Base-by-base conservation (phyloP, 2,113 vertebrate genomes). In the Psilopsiagon aurifrons region DNA sequence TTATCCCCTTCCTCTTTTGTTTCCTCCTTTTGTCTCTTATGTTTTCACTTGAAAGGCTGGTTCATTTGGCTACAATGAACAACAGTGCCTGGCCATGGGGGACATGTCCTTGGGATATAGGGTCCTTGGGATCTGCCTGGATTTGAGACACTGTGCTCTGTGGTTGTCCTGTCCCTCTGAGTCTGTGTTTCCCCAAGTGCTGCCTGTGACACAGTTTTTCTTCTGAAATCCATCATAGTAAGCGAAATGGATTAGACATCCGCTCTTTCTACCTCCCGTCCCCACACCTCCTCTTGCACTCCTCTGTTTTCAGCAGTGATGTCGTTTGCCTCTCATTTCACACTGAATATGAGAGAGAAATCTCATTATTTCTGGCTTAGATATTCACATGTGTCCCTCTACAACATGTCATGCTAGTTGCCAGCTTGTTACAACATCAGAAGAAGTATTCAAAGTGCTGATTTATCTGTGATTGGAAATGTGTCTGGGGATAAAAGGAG, bases 281-380 rank as follows among this genome's bases (percentile, higher is more conserved):
- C 35, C 37, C 39, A 49, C 47, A 62, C 44, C 66, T 88, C 69
- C 81, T 46, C 69, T 46, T 94, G 69, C 46, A 59, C 23, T 86
- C 76, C 60, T 54, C 79, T 82, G 60, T 96, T 93, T 96, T 71
- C 47, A 81, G 83, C 10, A 9, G 37, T 78, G 57, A 31, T 91
- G 54, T 73, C 3, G 0, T 92, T 95, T 90, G 55, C 93, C 43
- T 97, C 94, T 94, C 74, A 95, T 97, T 97, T 97, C 96, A 97
- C 1, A 5, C 92, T 95, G 93, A 85, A 91, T 97, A 76, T 88
- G 84, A 95, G 95, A 96, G 80, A 92, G 90, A 97, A 97, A 97
- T 97, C 97, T 98, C 93, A 95, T 97, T 97, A 97, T 98, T 98
- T 97, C 96, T 95, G 94, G 97, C 95, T 98, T 97, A 95, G 74